These are phyloP conservation scores for Bombus soroeensis DNA, from an alignment of 1,140 invertebrate genomes.

Conservation along the genomic window DNA sequence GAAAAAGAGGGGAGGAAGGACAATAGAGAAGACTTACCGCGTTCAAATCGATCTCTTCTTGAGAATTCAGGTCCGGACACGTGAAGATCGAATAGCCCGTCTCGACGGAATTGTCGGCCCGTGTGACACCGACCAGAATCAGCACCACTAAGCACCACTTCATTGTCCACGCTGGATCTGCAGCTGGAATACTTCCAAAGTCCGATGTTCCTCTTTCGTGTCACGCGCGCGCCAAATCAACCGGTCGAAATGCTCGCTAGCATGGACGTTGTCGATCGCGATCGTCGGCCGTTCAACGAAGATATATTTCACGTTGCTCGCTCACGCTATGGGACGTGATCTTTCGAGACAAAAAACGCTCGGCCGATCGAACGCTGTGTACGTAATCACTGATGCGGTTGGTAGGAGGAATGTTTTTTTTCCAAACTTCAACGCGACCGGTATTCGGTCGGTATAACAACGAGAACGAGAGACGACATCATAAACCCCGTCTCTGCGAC, in stretches of 20 bases:
- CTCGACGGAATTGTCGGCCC: conserved; percentile 60
- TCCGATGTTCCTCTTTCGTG: neutral
- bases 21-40: conserved; percentile 41
- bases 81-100: conserved; percentile 23
- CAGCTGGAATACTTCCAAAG: conserved; percentile 41
- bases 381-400: no score
- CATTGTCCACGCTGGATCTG: conserved; percentile 54
- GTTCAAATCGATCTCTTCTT: conserved; percentile 64
- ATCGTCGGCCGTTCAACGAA: conserved; percentile 2
- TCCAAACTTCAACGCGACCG: neutral
- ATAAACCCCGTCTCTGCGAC: conserved; percentile 13
- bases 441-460: no score
- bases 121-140: conserved; percentile 54
- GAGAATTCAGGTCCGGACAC: conserved; percentile 59
- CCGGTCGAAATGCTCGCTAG: neutral
- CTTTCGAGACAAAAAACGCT: neutral
- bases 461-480: conserved; percentile 14
- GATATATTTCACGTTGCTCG: no score
- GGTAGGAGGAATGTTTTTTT: neutral
- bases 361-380: neutral
- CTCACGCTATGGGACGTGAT: neutral
- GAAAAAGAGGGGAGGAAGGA: accelerated
- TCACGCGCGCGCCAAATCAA: neutral
- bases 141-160: conserved; percentile 67
- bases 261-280: conserved; percentile 32